A percentile compares a stretch with the other conserved stretches of the same genome.
These are phyloP conservation scores for Leucoraja ocellata DNA, from an alignment of 2,797 vertebrate genomes.

Conservation along the genomic window DNA sequence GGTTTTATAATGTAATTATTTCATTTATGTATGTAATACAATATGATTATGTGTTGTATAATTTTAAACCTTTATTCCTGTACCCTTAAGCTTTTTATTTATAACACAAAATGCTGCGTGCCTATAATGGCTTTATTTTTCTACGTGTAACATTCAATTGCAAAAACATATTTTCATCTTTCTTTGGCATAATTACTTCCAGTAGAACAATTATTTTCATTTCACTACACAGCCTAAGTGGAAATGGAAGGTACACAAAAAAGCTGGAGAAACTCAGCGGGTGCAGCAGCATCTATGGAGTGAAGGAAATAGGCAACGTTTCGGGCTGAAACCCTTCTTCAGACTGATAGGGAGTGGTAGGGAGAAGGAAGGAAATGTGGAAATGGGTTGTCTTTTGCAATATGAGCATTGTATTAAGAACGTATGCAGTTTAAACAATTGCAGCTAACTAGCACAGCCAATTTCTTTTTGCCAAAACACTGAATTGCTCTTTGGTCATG, in stretches of 20 bases:
- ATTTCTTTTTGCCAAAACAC: too few species aligned
- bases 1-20: too few species aligned
- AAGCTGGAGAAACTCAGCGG: too few species aligned
- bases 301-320: too few species aligned
- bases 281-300: too few species aligned
- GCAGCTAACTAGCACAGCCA: neutral
- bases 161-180: neutral
- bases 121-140: neutral
- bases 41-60: neutral
- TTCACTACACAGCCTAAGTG: neutral
- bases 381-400: neutral
- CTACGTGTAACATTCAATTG: neutral
- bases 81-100: neutral
- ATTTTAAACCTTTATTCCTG: neutral
- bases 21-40: too few species aligned
- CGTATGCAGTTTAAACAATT: neutral
- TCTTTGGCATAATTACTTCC: neutral
- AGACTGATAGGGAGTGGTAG: too few species aligned
- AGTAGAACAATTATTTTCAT: neutral
- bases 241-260: neutral
- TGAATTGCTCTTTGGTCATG: neutral
- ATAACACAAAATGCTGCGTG: neutral
- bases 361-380: too few species aligned
- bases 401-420: neutral
- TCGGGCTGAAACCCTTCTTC: too few species aligned